Conservation (phyloP, 92 coral and sea anemone genomes). For the Micromussa lordhowensis region DNA sequence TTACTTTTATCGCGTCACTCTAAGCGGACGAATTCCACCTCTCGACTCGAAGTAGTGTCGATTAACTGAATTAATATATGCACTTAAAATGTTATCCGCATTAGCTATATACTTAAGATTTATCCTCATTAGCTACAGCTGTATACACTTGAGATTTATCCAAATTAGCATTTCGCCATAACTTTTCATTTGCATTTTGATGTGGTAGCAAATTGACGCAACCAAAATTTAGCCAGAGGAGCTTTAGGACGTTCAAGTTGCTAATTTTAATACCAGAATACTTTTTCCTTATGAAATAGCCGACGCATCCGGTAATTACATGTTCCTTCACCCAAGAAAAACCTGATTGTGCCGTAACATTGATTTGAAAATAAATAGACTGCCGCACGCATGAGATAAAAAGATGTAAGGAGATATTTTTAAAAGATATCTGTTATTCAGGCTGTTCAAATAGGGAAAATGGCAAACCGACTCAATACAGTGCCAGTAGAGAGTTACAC, state of each 20-base stretch:
- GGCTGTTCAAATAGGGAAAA: not conserved
- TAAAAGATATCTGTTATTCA: not conserved
- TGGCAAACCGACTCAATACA: not conserved
- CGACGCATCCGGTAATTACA: constrained; percentile 2
- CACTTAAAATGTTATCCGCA: too few species aligned
- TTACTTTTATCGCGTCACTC: not conserved
- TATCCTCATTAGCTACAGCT: not conserved
- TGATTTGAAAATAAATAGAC: constrained; percentile 16
- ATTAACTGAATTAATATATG: not conserved
- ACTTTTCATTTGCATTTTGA: not conserved
- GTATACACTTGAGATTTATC: not conserved
- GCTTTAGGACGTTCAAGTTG: not conserved
- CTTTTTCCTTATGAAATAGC: not conserved
- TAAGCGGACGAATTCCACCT: not conserved
- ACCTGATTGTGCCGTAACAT: not conserved
- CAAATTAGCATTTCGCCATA: not conserved
- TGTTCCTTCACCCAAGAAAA: not conserved
- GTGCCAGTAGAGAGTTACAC: not conserved
- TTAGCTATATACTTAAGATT: too few species aligned
- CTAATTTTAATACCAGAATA: not conserved
- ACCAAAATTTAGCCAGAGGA: not conserved
- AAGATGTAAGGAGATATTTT: not conserved
- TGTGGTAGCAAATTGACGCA: not conserved
- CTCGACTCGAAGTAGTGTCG: not conserved
- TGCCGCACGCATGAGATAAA: constrained; percentile 5